Percentiles rank a stretch among this genome's conserved stretches.
These are phyloP conservation scores for Euspilapteryx auroguttella DNA, from an alignment of 2,888 invertebrate genomes.

Conservation along the genomic window DNA sequence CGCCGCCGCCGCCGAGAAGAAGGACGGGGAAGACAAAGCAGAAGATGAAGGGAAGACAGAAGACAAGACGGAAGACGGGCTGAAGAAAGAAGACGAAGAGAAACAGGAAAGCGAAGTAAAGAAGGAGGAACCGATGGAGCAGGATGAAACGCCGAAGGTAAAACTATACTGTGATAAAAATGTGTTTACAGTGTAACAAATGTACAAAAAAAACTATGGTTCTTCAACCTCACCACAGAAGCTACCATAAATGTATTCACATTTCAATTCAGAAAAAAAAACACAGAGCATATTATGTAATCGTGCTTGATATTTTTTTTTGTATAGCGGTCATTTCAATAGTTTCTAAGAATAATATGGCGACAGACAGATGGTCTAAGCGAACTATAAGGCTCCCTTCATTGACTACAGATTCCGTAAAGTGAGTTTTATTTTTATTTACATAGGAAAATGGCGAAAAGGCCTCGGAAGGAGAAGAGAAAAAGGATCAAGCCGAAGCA, in stretches of 20 bases:
- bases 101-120: conserved; percentile 12
- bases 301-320: too few species aligned
- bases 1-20: not conserved
- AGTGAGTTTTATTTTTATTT: not conserved
- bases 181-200: not conserved
- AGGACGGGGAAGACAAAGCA: conserved; percentile 4
- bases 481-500: conserved; percentile 10
- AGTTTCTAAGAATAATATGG: too few species aligned
- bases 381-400: too few species aligned
- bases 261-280: too few species aligned
- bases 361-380: too few species aligned
- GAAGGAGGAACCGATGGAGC: conserved; percentile 9
- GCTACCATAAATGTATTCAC: too few species aligned
- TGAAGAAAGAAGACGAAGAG: conserved; percentile 6
- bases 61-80: not conserved
- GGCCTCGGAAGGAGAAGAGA: conserved; percentile 2
- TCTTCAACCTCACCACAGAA: too few species aligned
- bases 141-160: not conserved
- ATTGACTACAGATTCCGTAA: too few species aligned
- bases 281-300: too few species aligned
- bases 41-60: conserved; percentile 1
- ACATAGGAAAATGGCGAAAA: conserved; percentile 21
- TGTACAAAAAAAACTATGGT: not conserved
- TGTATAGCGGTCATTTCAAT: too few species aligned
- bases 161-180: not conserved